Evolutionary conservation across 2,888 invertebrate genomes (phyloP), one percentile per base, ranked within the genome.

Genomic region (Heliconius aoede): DNA sequence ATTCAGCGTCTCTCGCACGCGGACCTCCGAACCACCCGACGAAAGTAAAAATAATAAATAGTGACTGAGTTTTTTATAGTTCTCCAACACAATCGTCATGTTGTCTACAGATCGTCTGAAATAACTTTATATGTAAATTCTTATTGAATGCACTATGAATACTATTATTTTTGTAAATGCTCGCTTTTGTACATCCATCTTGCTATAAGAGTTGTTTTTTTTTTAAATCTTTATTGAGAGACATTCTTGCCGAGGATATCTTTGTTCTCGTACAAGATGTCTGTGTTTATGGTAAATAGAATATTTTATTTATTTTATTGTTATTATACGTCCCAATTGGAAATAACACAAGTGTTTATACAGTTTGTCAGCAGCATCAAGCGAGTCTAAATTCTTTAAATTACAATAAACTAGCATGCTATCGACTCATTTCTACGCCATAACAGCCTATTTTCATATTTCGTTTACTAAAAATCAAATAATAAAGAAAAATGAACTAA

Each of bases 51-150:
- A 61, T 32, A 68, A 65, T 30, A 46, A 68, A 74, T 51, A 68
- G 68, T 68, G 9, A 30, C 4, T 46, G 26, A 61, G 60, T 69
- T 74, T 73, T 67, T 74, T 74, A 68, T 74, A 74, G 74, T 69
- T 69, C 24, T 69, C 24, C 40, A 61, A 74, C 61, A 74, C 74
- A 74, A 74, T 74, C 74, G 36, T 55, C 18, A 13, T 11, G 51
- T 28, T 51, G 51, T 51, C 28, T 51, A 69, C 5, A 69, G 51
- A n/a, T 51, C 46, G 28, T 30, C 24, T 69, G 26, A 69, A 69
- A 30, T 30, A 51, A 15, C 51, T 69, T 30, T n/a, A 51, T 51
- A 69, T 69, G 68, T 51, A 69, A 69, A 69, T 69, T n/a, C 46
- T 4, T 69, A 51, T 69, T 69, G 51, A 69, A 69, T 69, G 68